Evolutionary conservation across 2,797 vertebrate species (phyloP).

Genomic region (Gobio occitaniae): DNA sequence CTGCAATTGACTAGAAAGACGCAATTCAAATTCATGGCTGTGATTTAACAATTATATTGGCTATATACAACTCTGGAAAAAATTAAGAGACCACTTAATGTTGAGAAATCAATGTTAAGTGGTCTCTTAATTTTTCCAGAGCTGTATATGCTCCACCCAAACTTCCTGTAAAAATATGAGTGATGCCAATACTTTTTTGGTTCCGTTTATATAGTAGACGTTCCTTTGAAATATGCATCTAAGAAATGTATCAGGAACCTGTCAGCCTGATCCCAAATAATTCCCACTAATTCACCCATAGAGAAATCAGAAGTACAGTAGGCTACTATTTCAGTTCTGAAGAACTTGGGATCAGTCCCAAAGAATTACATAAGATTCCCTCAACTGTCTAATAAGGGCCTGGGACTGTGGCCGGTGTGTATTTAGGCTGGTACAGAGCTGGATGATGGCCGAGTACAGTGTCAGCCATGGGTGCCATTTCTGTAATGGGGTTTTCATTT

Average conservation of each 20-base stretch:
- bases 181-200: background rate
- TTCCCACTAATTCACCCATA: conserved; percentile 34
- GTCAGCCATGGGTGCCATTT: conserved; percentile 49
- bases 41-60: background rate
- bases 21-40: background rate
- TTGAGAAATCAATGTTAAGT: no score
- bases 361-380: conserved; percentile 42
- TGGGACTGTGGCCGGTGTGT: conserved; percentile 18
- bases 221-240: background rate
- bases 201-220: background rate
- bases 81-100: no score
- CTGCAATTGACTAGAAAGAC: background rate
- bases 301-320: conserved; percentile 48
- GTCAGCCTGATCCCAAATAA: conserved; percentile 15
- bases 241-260: background rate
- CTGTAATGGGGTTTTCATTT: conserved; percentile 58
- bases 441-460: conserved; percentile 41
- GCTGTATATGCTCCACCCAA: background rate
- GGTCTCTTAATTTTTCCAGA: no score
- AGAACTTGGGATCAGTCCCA: conserved; percentile 35
- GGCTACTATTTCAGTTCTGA: conserved; percentile 18
- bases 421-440: conserved; percentile 38
- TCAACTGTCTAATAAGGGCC: conserved; percentile 47
- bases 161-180: background rate
- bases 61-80: no score